Percentiles rank a stretch among this genome's conserved stretches.
These are phyloP conservation scores for Sapajus apella DNA, from an alignment of 2,113 vertebrate species.

Conservation along the genomic window DNA sequence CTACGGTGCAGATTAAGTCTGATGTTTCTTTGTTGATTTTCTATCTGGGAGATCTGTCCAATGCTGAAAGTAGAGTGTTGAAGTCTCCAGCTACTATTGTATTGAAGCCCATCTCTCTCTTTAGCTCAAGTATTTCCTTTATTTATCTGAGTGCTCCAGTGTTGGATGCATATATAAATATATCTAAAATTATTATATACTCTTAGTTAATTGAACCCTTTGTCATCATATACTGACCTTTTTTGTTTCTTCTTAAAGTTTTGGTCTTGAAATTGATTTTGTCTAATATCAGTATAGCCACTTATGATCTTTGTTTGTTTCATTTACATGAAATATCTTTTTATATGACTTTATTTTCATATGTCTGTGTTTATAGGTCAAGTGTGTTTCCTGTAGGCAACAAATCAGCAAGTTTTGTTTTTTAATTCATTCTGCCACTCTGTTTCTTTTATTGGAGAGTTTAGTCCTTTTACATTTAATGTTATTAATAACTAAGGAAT, in stretches of 20 bases:
- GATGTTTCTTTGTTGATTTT: neutral
- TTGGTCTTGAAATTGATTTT: neutral
- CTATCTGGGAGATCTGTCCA: neutral
- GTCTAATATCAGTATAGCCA: neutral
- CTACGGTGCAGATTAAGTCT: neutral
- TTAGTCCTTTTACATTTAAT: neutral
- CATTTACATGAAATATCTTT: neutral
- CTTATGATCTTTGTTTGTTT: neutral
- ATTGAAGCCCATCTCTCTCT: neutral
- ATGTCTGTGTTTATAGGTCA: neutral
- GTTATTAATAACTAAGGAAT: neutral
- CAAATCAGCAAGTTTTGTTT: neutral
- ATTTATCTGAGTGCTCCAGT: neutral
- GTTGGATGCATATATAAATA: neutral
- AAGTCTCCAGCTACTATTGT: neutral
- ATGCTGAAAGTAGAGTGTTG: neutral
- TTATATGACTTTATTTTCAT: neutral
- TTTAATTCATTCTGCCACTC: neutral
- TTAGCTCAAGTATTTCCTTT: neutral
- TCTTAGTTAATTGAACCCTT: neutral
- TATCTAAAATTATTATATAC: neutral
- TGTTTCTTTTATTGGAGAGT: neutral
- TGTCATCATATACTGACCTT: neutral
- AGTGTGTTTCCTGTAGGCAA: too few relatives aligned
- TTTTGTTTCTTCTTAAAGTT: neutral